Percentiles rank a stretch among this genome's conserved stretches.
These are phyloP conservation scores for Tenebrosternarchus preto DNA, from an alignment of 2,113 vertebrate species.

Conservation along the genomic window DNA sequence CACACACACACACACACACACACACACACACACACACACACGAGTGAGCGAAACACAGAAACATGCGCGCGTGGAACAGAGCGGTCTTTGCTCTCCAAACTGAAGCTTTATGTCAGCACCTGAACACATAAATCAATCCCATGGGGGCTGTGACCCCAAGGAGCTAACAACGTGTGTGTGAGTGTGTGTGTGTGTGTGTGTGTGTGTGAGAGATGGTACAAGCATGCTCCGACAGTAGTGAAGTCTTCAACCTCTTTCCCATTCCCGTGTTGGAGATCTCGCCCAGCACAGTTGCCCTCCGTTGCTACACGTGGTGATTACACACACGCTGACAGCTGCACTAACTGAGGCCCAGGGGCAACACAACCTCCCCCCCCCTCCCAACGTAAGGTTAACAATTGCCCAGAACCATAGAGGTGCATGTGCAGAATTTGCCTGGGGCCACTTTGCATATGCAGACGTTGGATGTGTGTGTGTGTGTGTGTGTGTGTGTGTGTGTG, in stretches of 20 bases:
- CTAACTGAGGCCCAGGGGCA: neutral
- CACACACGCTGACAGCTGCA: no score
- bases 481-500: no score
- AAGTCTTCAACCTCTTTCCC: neutral
- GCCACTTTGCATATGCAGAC: neutral
- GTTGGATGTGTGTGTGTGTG: no score
- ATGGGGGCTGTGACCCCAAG: slow-evolving; percentile 29
- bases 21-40: neutral
- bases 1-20: neutral
- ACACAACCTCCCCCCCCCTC: neutral
- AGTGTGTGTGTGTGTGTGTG: slow-evolving; percentile 15
- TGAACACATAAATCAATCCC: slow-evolving; percentile 43
- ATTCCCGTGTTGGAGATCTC: no score
- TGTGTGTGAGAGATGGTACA: no score
- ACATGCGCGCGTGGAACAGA: slow-evolving; percentile 1
- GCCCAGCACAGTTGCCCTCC: no score
- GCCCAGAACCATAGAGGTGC: neutral
- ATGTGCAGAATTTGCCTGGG: neutral
- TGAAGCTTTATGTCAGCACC: slow-evolving; percentile 47
- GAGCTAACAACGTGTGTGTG: slow-evolving; percentile 22
- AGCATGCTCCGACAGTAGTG: slow-evolving; percentile 14
- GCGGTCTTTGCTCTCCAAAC: slow-evolving; percentile 34
- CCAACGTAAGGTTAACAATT: slow-evolving; percentile 7
- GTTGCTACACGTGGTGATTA: neutral
- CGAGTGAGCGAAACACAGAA: neutral